phyloP scores from a whole-genome alignment of 2,888 invertebrate genomes.

The Ectropis crepuscularia region DNA sequence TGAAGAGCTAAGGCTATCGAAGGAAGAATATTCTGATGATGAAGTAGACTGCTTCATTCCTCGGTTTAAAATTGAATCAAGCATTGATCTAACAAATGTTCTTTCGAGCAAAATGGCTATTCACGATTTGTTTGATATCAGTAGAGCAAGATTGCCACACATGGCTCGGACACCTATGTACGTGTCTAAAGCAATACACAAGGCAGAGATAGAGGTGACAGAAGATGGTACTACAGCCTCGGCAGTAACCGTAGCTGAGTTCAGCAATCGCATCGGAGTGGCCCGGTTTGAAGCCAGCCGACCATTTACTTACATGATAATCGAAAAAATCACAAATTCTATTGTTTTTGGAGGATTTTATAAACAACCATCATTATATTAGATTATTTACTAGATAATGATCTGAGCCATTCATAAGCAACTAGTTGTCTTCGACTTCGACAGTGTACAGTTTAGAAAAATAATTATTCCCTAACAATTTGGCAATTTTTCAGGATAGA shows the following conservation, averaged over 20 bases:
- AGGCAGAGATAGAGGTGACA: constrained; percentile 89
- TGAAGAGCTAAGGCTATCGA: constrained; percentile 74
- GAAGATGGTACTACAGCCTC: constrained; percentile 90
- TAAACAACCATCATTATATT: constrained; percentile 66
- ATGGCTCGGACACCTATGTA: constrained; percentile 81
- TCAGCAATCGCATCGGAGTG: constrained; percentile 81
- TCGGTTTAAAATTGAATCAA: constrained; percentile 85
- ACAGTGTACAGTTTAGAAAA: not conserved
- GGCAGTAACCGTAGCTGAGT: constrained; percentile 82
- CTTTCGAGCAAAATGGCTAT: constrained; percentile 74
- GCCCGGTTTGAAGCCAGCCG: constrained; percentile 86
- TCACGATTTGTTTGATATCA: constrained; percentile 84
- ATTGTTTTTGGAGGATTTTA: constrained; percentile 77
- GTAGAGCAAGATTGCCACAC: constrained; percentile 59
- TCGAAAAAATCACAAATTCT: constrained; percentile 84
- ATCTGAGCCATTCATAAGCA: too few relatives aligned
- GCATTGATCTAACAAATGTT: constrained; percentile 81
- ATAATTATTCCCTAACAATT: not conserved
- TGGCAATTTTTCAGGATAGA: not conserved
- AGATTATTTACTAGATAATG: constrained; percentile 15
- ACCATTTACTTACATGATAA: constrained; percentile 88
- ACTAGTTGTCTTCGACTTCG: too few relatives aligned
- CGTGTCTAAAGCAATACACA: constrained; percentile 87
- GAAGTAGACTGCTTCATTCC: constrained; percentile 88
- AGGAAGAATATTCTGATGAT: constrained; percentile 83